phyloP scores from a whole-genome alignment of 2,113 vertebrate species.

The Rhombomys opimus region DNA sequence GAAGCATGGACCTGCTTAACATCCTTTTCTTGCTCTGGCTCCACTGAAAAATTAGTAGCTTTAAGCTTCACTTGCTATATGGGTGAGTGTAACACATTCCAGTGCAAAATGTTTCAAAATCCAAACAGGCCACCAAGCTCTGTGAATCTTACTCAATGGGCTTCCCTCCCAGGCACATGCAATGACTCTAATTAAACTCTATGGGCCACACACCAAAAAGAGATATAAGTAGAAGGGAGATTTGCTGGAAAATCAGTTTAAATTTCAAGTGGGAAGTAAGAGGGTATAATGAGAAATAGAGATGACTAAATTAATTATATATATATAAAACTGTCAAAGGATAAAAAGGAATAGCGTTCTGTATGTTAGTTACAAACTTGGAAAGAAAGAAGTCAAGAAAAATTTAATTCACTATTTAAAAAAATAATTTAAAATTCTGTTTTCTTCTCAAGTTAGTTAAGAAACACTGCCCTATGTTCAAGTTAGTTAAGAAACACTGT shows the following conservation, averaged over 20 bases:
- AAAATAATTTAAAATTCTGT: not conserved
- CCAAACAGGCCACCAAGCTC: not conserved
- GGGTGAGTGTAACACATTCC: not conserved
- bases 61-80: not conserved
- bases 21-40: not conserved
- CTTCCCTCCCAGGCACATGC: not conserved
- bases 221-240: not conserved
- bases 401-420: not conserved
- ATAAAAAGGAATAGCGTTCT: not conserved
- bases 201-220: not conserved
- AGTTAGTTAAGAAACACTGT: too few relatives aligned
- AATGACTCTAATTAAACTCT: not conserved
- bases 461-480: too few relatives aligned
- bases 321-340: not conserved
- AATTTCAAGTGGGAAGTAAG: not conserved
- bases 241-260: not conserved
- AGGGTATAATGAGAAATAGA: not conserved
- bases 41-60: not conserved
- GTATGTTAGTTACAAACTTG: not conserved
- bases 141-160: not conserved
- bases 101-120: not conserved
- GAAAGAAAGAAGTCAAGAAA: not conserved
- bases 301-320: not conserved
- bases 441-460: too few relatives aligned
- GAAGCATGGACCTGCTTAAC: not conserved